These are phyloP conservation scores for Odocoileus virginianus DNA, from an alignment of 2,113 vertebrate genomes.

Conservation along the genomic window DNA sequence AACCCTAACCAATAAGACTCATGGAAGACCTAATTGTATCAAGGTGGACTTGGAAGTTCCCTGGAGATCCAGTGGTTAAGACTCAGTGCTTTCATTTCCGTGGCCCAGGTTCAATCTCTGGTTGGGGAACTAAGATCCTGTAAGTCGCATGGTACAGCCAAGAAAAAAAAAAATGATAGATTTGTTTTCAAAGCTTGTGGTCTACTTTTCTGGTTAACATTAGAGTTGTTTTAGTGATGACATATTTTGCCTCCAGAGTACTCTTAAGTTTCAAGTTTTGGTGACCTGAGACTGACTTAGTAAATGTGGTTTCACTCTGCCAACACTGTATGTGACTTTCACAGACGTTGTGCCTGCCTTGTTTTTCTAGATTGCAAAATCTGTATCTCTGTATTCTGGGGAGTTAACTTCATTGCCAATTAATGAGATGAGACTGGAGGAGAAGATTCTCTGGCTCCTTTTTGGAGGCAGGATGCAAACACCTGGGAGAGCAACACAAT, in stretches of 20 bases:
- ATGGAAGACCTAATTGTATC: neutral
- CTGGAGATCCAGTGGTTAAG: neutral
- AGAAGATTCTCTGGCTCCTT: neutral
- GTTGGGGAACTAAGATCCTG: neutral
- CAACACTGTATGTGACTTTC: neutral
- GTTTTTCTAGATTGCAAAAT: slow-evolving; percentile 11
- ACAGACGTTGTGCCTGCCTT: neutral
- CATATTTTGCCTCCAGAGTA: neutral
- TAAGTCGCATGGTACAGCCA: neutral
- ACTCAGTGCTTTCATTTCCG: neutral
- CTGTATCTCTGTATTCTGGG: neutral
- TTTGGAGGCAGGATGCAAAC: neutral
- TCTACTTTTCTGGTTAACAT: slow-evolving; percentile 49
- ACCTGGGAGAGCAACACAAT: neutral
- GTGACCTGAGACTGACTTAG: neutral
- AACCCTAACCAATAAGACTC: neutral
- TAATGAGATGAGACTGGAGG: neutral
- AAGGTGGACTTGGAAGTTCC: neutral
- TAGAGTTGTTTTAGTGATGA: slow-evolving; percentile 40
- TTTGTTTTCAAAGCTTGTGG: neutral
- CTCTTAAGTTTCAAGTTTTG: neutral
- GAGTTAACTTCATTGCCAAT: neutral
- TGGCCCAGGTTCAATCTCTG: neutral
- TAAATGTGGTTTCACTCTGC: neutral
- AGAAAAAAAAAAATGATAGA: neutral